A percentile compares a stretch with the other conserved stretches of the same genome.
These are phyloP conservation scores for Microtus montanus DNA, from an alignment of 2,113 vertebrate species.

Conservation along the genomic window DNA sequence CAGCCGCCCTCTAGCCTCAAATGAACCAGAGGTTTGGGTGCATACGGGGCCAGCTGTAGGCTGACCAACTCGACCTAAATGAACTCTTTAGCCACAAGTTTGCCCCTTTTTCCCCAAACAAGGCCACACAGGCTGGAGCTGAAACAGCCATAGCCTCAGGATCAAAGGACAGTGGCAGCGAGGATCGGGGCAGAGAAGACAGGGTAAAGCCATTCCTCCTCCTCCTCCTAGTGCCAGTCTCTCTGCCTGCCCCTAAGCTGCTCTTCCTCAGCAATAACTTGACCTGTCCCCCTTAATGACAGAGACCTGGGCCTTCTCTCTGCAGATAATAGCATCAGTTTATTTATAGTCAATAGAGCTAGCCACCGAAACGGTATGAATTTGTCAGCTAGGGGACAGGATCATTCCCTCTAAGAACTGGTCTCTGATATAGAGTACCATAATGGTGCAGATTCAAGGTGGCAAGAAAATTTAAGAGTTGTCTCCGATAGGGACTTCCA, in stretches of 20 bases:
- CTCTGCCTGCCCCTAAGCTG: neutral
- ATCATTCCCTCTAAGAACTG: neutral
- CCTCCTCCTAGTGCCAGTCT: neutral
- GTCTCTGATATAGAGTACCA: neutral
- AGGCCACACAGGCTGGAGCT: neutral
- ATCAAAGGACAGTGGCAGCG: conserved; percentile 21
- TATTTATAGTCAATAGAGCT: neutral
- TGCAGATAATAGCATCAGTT: neutral
- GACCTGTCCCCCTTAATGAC: neutral
- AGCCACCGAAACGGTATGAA: neutral
- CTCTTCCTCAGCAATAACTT: neutral
- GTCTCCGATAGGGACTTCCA: neutral
- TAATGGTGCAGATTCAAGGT: neutral
- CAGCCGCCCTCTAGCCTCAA: neutral
- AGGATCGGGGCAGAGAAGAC: conserved; percentile 49
- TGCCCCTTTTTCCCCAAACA: neutral
- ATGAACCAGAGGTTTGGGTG: conserved; percentile 57
- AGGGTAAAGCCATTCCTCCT: conserved; percentile 71
- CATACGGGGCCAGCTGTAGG: neutral
- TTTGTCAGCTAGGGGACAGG: neutral
- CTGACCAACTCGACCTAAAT: neutral
- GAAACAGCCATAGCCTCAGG: conserved; percentile 5
- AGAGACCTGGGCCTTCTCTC: conserved; percentile 13
- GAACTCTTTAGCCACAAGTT: conserved; percentile 35
- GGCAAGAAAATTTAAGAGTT: neutral